phyloP scores from a whole-genome alignment of 2,888 invertebrate genomes.

The Bhutanitis thaidina region DNA sequence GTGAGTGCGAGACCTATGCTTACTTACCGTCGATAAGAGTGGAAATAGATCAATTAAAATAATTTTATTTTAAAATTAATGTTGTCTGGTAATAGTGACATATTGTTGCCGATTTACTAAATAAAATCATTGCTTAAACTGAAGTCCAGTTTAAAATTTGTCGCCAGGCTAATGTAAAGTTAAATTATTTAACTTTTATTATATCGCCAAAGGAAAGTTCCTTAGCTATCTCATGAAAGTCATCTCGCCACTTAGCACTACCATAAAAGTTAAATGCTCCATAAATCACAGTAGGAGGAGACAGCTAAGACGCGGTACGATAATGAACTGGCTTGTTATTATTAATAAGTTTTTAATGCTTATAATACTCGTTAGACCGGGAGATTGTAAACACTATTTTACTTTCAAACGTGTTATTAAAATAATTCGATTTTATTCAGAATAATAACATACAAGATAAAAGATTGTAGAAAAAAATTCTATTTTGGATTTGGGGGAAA shows the following conservation, averaged over 20 bases:
- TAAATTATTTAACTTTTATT: slow-evolving; percentile 9
- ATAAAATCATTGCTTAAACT: no score
- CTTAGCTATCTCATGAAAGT: slow-evolving; percentile 55
- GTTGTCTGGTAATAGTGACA: no score
- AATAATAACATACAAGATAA: no score
- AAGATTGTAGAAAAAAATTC: no score
- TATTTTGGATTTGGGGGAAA: no score
- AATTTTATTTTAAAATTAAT: no score
- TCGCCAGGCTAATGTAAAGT: neutral
- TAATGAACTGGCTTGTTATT: slow-evolving; percentile 66
- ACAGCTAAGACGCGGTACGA: slow-evolving; percentile 37
- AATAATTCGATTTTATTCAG: no score
- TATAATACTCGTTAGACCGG: slow-evolving; percentile 32
- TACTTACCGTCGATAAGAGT: no score
- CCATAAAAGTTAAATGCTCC: slow-evolving; percentile 73
- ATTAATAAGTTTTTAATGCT: slow-evolving; percentile 46
- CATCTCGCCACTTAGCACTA: slow-evolving; percentile 64
- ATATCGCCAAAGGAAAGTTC: slow-evolving; percentile 52
- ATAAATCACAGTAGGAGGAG: slow-evolving; percentile 65
- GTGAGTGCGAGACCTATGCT: no score
- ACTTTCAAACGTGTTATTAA: neutral
- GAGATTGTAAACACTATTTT: slow-evolving; percentile 22
- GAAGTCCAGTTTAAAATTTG: neutral
- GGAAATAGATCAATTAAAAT: no score
- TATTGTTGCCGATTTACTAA: no score